phyloP scores from a whole-genome alignment of 1,140 invertebrate species.

The Drosophila quadrilineata region DNA sequence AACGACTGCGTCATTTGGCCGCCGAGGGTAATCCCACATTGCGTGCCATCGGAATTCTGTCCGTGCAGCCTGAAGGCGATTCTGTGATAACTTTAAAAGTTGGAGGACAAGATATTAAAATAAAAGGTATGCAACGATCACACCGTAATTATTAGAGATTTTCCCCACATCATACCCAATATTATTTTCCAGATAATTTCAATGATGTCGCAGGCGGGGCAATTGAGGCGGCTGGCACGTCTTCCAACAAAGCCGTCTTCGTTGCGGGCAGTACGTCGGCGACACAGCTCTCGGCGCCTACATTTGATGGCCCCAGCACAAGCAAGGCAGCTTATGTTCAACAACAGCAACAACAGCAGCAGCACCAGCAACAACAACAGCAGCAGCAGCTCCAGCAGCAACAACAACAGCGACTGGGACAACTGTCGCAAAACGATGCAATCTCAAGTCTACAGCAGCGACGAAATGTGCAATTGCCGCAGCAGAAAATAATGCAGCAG shows the following conservation, averaged over 20 bases:
- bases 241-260: constrained; percentile 52
- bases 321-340: constrained; percentile 67
- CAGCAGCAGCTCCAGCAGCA: constrained; percentile 47
- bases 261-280: constrained; percentile 32
- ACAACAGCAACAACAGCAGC: constrained; percentile 52
- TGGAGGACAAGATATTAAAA: constrained; percentile 88
- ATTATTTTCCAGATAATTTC: constrained; percentile 53
- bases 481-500: constrained; percentile 53
- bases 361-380: constrained; percentile 45
- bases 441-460: constrained; percentile 60
- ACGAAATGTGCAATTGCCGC: constrained; percentile 49
- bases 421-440: constrained; percentile 58
- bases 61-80: constrained; percentile 97
- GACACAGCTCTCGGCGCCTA: constrained; percentile 42
- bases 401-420: constrained; percentile 42
- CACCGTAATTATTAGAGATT: not conserved
- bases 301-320: constrained; percentile 66
- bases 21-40: constrained; percentile 93
- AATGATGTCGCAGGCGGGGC: constrained; percentile 48
- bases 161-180: not conserved
- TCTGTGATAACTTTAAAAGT: constrained; percentile 95
- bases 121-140: constrained; percentile 82
- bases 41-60: constrained; percentile 94
- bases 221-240: constrained; percentile 77
- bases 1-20: constrained; percentile 93